Percentiles rank a stretch among this genome's conserved stretches.
Conservation (phyloP, 2,888 invertebrate species). For the Troides helena region DNA sequence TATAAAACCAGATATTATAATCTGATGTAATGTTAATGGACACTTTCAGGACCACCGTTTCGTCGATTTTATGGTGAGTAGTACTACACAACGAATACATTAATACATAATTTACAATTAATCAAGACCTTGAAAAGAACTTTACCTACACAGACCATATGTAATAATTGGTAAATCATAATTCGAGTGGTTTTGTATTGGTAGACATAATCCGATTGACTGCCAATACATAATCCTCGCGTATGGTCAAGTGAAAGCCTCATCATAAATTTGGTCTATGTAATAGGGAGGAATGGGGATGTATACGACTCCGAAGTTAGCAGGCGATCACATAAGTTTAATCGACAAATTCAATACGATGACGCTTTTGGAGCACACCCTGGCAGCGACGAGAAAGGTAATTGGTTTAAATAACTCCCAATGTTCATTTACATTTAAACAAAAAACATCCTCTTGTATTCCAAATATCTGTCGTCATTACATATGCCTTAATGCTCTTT, state of each 20-base stretch:
- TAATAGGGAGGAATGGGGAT: neutral
- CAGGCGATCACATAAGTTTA: neutral
- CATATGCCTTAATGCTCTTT: too few relatives aligned
- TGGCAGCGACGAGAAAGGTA: neutral
- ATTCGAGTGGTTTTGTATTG: too few relatives aligned
- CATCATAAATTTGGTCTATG: neutral
- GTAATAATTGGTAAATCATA: too few relatives aligned
- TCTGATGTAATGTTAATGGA: neutral
- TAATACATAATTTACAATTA: neutral
- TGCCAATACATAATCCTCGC: too few relatives aligned
- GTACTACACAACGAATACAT: neutral
- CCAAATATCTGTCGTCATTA: too few relatives aligned
- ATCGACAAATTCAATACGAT: slow-evolving; percentile 6
- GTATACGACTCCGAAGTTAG: neutral
- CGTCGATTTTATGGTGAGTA: slow-evolving; percentile 14
- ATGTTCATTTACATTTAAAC: too few relatives aligned
- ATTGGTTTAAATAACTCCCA: neutral
- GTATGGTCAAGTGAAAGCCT: neutral
- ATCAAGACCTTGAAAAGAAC: too few relatives aligned
- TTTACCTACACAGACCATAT: too few relatives aligned
- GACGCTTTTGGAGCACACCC: slow-evolving; percentile 17
- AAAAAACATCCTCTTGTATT: too few relatives aligned
- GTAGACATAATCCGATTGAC: too few relatives aligned
- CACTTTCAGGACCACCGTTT: slow-evolving; percentile 7
- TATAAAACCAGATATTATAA: neutral